Conservation (phyloP, 2,888 invertebrate genomes). For the Sepioteuthis lessoniana region DNA sequence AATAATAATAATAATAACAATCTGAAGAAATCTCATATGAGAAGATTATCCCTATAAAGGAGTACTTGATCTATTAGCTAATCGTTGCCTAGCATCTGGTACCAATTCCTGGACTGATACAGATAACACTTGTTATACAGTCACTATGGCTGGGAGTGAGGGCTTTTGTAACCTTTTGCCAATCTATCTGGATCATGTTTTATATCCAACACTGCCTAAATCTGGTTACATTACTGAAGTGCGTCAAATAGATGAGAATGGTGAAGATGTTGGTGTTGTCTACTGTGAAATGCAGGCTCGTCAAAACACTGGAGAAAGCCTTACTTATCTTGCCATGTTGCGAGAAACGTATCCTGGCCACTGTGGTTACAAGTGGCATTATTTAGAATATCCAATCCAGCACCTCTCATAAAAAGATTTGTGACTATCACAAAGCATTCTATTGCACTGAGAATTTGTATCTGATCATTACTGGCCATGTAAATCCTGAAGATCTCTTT, state of each 20-base stretch:
- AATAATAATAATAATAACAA: too few species aligned
- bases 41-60: too few species aligned
- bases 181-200: slow-evolving; percentile 91
- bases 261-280: slow-evolving; percentile 94
- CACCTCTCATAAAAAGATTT: slow-evolving; percentile 86
- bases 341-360: slow-evolving; percentile 85
- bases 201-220: slow-evolving; percentile 88
- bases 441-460: too few species aligned
- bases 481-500: too few species aligned
- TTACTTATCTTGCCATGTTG: slow-evolving; percentile 81
- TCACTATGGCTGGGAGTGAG: slow-evolving; percentile 89
- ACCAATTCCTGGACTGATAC: slow-evolving; percentile 91
- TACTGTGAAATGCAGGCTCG: slow-evolving; percentile 94
- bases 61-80: slow-evolving; percentile 89
- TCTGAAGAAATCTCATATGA: too few species aligned
- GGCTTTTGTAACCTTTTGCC: slow-evolving; percentile 92
- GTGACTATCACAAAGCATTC: too few species aligned
- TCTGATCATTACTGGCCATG: too few species aligned
- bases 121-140: slow-evolving; percentile 92
- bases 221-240: slow-evolving; percentile 91
- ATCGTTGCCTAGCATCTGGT: slow-evolving; percentile 90
- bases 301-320: slow-evolving; percentile 86
- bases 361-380: slow-evolving; percentile 88
- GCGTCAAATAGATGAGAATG: slow-evolving; percentile 90
- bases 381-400: slow-evolving; percentile 88